Evolutionary conservation across 2,113 vertebrate species (phyloP), one percentile per base, ranked within the genome.

Genomic region (Scophthalmus maximus): DNA sequence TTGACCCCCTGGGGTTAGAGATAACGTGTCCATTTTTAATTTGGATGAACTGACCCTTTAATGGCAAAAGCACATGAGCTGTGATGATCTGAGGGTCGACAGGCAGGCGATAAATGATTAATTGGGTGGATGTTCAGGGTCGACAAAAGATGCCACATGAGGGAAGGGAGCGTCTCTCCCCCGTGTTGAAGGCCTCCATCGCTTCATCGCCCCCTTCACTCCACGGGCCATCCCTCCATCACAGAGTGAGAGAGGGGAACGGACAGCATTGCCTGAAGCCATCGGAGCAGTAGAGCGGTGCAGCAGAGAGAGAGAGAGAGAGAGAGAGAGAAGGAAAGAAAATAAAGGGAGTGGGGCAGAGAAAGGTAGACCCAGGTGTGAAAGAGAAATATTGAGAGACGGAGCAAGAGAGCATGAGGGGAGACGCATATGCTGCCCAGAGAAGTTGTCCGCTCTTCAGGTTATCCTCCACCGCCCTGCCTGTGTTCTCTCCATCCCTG

Each of bases 191-290:
- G 81, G 78, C 68, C 84, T 87, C 82, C 76, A 73, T 70, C 52
- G 83, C 86, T 90, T 68, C 89, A 85, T 52, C 58, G 74, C 87
- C 46, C 46, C 80, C 76, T 78, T 88, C 81, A 82, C 73, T 86
- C 79, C 78, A 69, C 83, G 60, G 82, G 84, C 79, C 73, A 73
- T 78, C 75, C 82, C 87, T 88, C 87, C 90, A 88, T 91, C 89
- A 91, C 83, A 69, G 85, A 79, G 86, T 73, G 84, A 89, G 87
- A 57, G 82, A 86, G 86, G 79, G 84, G 89, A 91, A 91, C 82
- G 76, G 88, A 90, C 89, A 87, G 85, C 75, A 20, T 42, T 25
- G 75, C 87, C 86, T 47, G 70, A 55, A 92, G 85, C 88, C 78
- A 88, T 67, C 61, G 5, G 86, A 92, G 89, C 91, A 59, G 65